Evolutionary conservation across 1,140 invertebrate genomes (phyloP), one percentile per base, ranked within the genome.

Genomic region (Branchinecta lindahli): DNA sequence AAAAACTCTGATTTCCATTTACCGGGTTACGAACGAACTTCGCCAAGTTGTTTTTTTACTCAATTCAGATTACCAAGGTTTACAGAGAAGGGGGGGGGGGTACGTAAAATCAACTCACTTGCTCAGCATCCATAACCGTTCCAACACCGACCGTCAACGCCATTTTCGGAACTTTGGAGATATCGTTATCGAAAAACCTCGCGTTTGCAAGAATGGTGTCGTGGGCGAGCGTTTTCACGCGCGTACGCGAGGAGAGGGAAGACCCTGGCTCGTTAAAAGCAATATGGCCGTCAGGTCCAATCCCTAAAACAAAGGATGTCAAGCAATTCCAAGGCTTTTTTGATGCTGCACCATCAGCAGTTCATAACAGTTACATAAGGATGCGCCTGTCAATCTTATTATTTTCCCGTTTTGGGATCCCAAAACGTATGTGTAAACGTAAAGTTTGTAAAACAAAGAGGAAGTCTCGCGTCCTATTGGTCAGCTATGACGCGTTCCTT

Each of bases 211-310:
- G 86, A 66, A 98, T 86, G 15, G 96, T 99, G 79, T 98, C 96
- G 77, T 94, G 87, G 45, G 94, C 93, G 15, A 99, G 81, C 8
- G 95, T 96, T 81, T 99, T 99, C 0, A 98, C 88, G 74, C 96
- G 84, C 3, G 96, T 99, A 72, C 94, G 45, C 8, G 83, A 85
- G n/a, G 80, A 78, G 67, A 85, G 75, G 75, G 83, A 85, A 18
- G 80, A 83, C 15, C 85, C 96, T 8, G 96, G 96, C 79, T 99
- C 96, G 80, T 99, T 99, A 80, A 99, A 99, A 8, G 96, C 96
- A 78, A 99, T 96, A 79, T 99, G 96, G 9, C 96, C 96, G 83
- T 99, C 96, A n/a, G 93, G 92, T 9, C 95, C 95, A 79, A 98
- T 96, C 66, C 94, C 90, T 33, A 67, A 46, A 73, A 71, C 52